Conservation (phyloP, 2,113 vertebrate genomes). For the Elephas maximus region DNA sequence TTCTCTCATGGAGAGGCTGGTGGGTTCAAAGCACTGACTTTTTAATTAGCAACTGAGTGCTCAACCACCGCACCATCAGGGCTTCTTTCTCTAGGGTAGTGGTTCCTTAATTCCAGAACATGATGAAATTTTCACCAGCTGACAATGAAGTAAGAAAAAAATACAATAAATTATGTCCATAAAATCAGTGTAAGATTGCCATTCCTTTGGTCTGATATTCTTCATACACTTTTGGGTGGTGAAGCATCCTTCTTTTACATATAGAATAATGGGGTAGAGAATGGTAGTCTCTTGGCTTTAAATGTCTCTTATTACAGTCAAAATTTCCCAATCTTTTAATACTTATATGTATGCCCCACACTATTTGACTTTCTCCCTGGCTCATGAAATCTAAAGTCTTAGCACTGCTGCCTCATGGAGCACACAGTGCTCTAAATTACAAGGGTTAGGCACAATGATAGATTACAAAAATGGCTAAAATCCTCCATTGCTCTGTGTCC, state of each 20-base stretch:
- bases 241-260: not conserved
- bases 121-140: not conserved
- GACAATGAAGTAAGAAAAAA: not conserved
- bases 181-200: not conserved
- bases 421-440: not conserved
- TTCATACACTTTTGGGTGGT: not conserved
- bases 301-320: not conserved
- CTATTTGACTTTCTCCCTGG: not conserved
- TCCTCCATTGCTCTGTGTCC: not conserved
- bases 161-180: not conserved
- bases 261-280: not conserved
- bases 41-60: too few species aligned
- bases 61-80: too few species aligned
- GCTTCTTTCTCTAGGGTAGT: not conserved
- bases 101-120: not conserved
- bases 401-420: not conserved
- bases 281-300: not conserved
- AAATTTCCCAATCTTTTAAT: not conserved
- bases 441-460: not conserved
- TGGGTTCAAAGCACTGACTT: too few species aligned
- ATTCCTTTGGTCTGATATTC: constrained; percentile 28
- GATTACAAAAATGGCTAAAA: not conserved
- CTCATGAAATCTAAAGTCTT: constrained; percentile 26
- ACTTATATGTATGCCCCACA: not conserved
- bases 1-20: too few species aligned